Conservation (phyloP, 2,888 invertebrate species). For the Oligia fasciuncula region DNA sequence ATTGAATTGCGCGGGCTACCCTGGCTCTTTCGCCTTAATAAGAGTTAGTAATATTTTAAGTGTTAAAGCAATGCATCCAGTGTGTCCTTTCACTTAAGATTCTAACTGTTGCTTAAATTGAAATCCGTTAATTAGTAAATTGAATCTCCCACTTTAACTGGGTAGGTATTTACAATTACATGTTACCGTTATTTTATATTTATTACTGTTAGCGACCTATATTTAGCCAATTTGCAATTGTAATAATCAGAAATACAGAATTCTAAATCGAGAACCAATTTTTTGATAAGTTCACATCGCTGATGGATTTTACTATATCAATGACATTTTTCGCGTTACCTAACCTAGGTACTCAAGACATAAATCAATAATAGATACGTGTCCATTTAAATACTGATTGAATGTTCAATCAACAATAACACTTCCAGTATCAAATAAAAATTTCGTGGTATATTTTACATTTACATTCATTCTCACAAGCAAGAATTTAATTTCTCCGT, state of each 20-base stretch:
- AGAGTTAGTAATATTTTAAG: not conserved
- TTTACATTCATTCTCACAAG: not conserved
- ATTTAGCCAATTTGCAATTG: not conserved
- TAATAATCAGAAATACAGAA: not conserved
- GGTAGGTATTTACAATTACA: slow-evolving; percentile 31
- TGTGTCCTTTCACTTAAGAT: slow-evolving; percentile 31
- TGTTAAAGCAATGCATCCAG: slow-evolving; percentile 15
- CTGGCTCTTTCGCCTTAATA: not conserved
- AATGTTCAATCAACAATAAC: not conserved
- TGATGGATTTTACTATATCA: not conserved
- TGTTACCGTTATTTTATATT: slow-evolving; percentile 38
- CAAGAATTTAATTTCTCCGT: not conserved
- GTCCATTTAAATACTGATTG: not conserved
- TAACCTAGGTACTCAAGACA: not conserved
- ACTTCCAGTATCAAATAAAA: not conserved
- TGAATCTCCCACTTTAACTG: slow-evolving; percentile 38
- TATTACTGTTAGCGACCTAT: slow-evolving; percentile 21
- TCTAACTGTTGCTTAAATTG: slow-evolving; percentile 56
- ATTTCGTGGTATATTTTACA: not conserved
- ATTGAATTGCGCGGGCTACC: no score
- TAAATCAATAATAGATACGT: not conserved
- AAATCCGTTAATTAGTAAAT: slow-evolving; percentile 62
- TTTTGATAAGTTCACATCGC: not conserved
- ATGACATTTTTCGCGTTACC: not conserved
- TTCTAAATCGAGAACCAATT: not conserved